Base-by-base conservation (phyloP, 2,797 vertebrate species). In the Siniperca obscura region DNA sequence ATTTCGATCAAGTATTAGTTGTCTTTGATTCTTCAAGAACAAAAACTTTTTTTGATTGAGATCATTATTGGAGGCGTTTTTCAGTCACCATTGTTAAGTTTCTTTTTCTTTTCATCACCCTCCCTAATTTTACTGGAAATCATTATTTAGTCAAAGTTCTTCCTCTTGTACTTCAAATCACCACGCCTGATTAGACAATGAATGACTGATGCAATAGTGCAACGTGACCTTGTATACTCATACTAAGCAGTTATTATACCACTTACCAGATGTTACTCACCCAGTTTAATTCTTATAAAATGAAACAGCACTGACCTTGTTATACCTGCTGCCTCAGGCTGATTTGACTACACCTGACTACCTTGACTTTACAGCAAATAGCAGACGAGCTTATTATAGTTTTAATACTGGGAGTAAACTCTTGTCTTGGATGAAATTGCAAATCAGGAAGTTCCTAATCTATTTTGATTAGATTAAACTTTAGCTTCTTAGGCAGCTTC, bases 151-250 rank as follows among this genome's bases (percentile, higher is more conserved):
- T 52, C 2, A 21, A 22, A 21, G 2, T 44, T 17, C 12, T 55
- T 76, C 46, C 30, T 65, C 30, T 42, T 3, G 30, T 73, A 0
- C 2, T 44, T 5, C n/a, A 17, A 57, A 64, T n/a, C 13, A 16
- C 9, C 25, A 9, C 0, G 0, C 3, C 30, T 61, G 12, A 46
- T 0, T 19, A 19, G 11, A 50, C 5, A 5, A 16, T 5, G 2
- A 2, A 21, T 25, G 0, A 14, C 36, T 48, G 5, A 75, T 2
- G 5, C 12, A 30, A 3, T 16, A 14, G 3, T n/a, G 17, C 27
- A 13, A 16, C 13, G 3, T 34, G 10, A 21, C 22, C n/a, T 13
- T 13, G 36, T 30, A 17, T 14, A 16, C 22, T 64, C 6, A 1
- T 42, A 46, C 56, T 36, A 21, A n/a, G 21, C 1, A 30, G 30